Evolutionary conservation across 2,888 invertebrate species (phyloP), one percentile per base, ranked within the genome.

Genomic region (Rhagophthalmus giganteus): DNA sequence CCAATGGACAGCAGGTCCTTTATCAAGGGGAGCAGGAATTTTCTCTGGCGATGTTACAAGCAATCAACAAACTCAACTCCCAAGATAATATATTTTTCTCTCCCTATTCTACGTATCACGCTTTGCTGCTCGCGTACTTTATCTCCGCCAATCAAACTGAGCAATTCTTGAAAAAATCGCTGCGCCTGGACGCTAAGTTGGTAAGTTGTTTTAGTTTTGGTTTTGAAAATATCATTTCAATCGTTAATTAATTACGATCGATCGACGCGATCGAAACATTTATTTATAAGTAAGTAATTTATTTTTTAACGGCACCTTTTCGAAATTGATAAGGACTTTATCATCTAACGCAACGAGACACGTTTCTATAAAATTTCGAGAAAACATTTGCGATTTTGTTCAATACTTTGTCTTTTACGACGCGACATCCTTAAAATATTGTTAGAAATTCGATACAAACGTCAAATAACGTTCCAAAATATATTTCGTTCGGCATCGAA

Each of bases 51-150:
- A 77, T 89, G 40, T 77, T 92, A 62, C 82, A 83, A 57, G 80
- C 83, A 10, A 82, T 86, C 57, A 84, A 86, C 58, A 80, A 81
- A 10, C 47, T 72, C 13, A 81, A 83, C 57, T 82, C 85, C 0
- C 77, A 81, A 28, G 86, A 86, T 59, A 93, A 92, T 71, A 76
- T 93, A 27, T 91, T 94, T 78, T 91, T 90, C 73, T 93, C 93
- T 3, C 93, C 93, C 0, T 88, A 89, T 76, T 92, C 91, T 59
- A 85, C 92, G 8, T 88, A 90, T 68, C 87, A 91, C 62, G 86
- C 91, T 0, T 68, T 94, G 20, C 71, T 87, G 35, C 76, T 93
- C 54, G 88, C 89, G 1, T 92, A 90, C 68, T 90, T 91, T 65
- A 84, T 90, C 0, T 77, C 90, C 1, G 82, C 81, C 1, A 84